These are phyloP conservation scores for Drosophila prosaltans DNA, from an alignment of 1,140 invertebrate genomes.

Conservation along the genomic window DNA sequence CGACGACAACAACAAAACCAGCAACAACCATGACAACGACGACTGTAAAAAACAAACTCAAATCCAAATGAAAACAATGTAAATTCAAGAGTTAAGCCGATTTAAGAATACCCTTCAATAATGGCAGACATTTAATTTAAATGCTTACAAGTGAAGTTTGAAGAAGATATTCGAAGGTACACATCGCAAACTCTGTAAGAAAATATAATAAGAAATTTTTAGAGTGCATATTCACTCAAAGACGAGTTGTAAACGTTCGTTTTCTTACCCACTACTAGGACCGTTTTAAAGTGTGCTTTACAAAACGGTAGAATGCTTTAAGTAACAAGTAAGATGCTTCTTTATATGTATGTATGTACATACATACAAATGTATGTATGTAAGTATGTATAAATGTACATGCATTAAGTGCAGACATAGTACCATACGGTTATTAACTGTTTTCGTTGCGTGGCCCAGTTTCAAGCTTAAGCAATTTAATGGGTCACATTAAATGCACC, in stretches of 20 bases:
- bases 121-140: too few species aligned
- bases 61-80: constrained; percentile 34
- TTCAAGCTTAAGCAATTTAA: constrained; percentile 3
- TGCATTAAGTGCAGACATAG: neutral
- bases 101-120: constrained; percentile 5
- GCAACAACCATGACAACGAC: constrained; percentile 7
- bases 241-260: too few species aligned
- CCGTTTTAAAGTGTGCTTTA: neutral
- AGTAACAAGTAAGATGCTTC: too few species aligned
- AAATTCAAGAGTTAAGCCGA: constrained; percentile 3
- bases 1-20: constrained; percentile 1
- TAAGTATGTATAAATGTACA: neutral
- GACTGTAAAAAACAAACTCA: constrained; percentile 43
- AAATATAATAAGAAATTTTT: too few species aligned
- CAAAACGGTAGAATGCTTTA: too few species aligned
- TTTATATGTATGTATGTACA: too few species aligned
- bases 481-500: constrained; percentile 1
- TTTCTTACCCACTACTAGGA: too few species aligned
- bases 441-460: constrained; percentile 1
- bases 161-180: too few species aligned
- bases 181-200: too few species aligned
- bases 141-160: too few species aligned
- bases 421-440: constrained; percentile 3
- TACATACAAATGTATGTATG: too few species aligned
- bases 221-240: too few species aligned